Evolutionary conservation across 2,113 vertebrate species (phyloP).

Genomic region (Hippoglossus stenolepis): DNA sequence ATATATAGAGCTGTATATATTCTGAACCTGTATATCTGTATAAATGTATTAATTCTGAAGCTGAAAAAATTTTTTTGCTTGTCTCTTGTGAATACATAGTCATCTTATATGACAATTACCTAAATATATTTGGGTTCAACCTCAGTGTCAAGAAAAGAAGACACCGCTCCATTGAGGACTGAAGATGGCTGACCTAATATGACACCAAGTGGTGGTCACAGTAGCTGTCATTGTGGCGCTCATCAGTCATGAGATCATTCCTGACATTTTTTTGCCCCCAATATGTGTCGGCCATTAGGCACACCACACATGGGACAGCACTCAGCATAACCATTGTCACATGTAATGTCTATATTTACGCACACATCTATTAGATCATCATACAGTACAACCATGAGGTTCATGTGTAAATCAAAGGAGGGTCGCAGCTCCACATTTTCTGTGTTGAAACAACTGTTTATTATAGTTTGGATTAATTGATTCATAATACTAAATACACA

Average conservation of each 20-base stretch:
- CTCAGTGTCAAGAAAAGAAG: background rate
- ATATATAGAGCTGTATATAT: too few species aligned
- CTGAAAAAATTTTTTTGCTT: too few species aligned
- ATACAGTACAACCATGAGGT: background rate
- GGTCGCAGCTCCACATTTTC: too few species aligned
- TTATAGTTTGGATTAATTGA: too few species aligned
- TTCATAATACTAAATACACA: too few species aligned
- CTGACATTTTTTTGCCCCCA: background rate
- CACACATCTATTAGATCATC: background rate
- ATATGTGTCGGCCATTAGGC: background rate
- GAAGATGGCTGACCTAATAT: background rate
- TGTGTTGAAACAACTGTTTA: too few species aligned
- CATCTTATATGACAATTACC: background rate
- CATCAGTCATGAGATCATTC: constrained; percentile 8
- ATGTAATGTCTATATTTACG: background rate
- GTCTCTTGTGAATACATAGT: too few species aligned
- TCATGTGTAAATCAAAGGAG: background rate
- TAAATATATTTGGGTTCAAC: background rate
- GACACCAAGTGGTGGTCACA: constrained; percentile 6
- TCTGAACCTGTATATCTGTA: too few species aligned
- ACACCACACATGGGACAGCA: background rate
- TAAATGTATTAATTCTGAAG: too few species aligned
- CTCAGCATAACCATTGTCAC: background rate
- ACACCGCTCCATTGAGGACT: too few species aligned
- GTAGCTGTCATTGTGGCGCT: background rate